Base-by-base conservation (phyloP, 2,888 invertebrate genomes). In the Sialis lutaria region DNA sequence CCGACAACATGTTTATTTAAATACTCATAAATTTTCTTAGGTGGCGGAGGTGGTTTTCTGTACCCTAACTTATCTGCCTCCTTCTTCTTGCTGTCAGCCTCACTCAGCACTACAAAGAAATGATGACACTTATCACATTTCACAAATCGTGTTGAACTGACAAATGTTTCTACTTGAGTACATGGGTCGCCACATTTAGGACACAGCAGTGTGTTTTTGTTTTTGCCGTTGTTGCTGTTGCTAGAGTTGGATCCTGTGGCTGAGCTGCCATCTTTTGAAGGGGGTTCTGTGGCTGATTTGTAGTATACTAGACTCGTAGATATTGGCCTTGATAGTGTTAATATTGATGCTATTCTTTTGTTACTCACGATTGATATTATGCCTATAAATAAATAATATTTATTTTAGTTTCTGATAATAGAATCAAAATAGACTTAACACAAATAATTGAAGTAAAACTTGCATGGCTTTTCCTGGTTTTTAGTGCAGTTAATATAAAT, bases 61-160 rank as follows among this genome's bases (percentile, higher is more conserved):
- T 77, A 78, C 31, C 82, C 81, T 55, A 72, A 73, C 59, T 82
- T 82, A 44, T 82, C 81, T 1, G 79, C 73, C 50, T 83, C 83
- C 55, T 88, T 90, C 64, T 89, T 89, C 67, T 92, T 90, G 31
- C 88, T 82, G 66, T 95, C 93, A 35, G 87, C 80, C 59, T 95
- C 93, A 54, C 91, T 91, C 51, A 95, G 73, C 30, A 96, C 92
- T 34, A 95, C 92, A 64, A 95, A 96, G 72, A 96, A 95, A 64
- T 95, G 93, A 67, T 93, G 91, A 62, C 96, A 96, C 65, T 93
- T 95, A 65, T 95, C 93, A 68, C 96, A 96, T 68, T 93, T 95
- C 35, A 96, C 95, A 68, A 96, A 96, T 55, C 93, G 76, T 41
- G 93, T 92, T 45, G 93, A 92, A 75, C 91, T 90, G 57, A 95